phyloP scores from a whole-genome alignment of 2,888 invertebrate genomes.

The Spisula subtruncata region DNA sequence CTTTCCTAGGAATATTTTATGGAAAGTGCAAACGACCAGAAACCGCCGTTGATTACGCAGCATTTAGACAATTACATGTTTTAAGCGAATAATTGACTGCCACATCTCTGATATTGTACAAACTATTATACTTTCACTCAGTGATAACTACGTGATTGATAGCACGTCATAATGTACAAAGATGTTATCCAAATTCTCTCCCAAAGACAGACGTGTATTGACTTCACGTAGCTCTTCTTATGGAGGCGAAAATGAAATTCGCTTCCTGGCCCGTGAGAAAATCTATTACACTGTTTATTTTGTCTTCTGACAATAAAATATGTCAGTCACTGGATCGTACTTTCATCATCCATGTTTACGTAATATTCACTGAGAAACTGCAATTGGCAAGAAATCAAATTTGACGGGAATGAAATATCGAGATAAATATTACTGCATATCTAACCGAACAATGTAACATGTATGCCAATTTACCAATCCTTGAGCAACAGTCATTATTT shows the following conservation, averaged over 20 bases:
- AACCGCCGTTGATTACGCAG: neutral
- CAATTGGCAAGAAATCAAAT: neutral
- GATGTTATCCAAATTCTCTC: neutral
- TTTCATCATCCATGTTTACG: neutral
- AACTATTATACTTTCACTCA: neutral
- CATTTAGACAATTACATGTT: neutral
- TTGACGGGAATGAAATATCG: neutral
- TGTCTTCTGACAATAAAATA: neutral
- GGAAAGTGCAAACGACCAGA: neutral
- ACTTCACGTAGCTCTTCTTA: conserved; percentile 7
- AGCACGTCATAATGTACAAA: neutral
- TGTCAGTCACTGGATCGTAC: neutral
- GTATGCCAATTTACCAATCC: no score
- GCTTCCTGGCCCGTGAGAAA: conserved; percentile 10
- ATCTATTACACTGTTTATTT: conserved; percentile 25
- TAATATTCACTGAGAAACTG: neutral
- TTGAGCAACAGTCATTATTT: no score
- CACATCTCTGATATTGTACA: neutral
- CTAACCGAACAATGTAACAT: no score
- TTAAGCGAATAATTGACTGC: conserved; percentile 7
- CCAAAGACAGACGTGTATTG: conserved; percentile 2
- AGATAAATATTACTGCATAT: neutral
- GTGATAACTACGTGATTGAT: neutral
- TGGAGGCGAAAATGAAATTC: conserved; percentile 14
- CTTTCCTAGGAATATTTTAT: no score